phyloP scores from a whole-genome alignment of 2,888 invertebrate genomes.

The Synergus laeviventris region DNA sequence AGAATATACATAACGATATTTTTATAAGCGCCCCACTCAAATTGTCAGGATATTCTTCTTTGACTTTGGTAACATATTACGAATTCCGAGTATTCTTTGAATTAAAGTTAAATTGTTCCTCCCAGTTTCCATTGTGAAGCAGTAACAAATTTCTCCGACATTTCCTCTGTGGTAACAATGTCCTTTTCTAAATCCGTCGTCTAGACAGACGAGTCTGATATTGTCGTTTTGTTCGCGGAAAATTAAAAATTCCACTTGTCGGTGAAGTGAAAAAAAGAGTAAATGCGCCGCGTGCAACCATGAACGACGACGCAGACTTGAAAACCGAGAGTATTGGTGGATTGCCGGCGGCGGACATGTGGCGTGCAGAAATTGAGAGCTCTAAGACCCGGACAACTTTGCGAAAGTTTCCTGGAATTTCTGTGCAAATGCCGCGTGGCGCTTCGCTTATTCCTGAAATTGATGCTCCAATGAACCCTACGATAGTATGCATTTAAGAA shows the following conservation, averaged over 20 bases:
- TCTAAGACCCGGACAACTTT: slow-evolving; percentile 61
- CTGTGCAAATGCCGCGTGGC: slow-evolving; percentile 60
- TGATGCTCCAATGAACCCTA: slow-evolving; percentile 60
- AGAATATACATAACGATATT: too few species aligned
- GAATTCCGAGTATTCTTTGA: background rate
- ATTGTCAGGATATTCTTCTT: background rate
- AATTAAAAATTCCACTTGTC: slow-evolving; percentile 40
- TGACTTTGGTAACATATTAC: background rate
- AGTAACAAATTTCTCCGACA: background rate
- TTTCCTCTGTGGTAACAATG: background rate
- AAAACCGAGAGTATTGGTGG: slow-evolving; percentile 48
- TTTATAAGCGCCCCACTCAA: too few species aligned
- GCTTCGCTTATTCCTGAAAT: slow-evolving; percentile 65
- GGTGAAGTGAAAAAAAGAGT: background rate
- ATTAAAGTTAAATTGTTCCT: background rate
- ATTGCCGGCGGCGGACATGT: slow-evolving; percentile 64
- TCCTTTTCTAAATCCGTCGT: background rate
- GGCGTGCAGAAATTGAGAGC: slow-evolving; percentile 63
- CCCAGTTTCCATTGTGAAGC: background rate
- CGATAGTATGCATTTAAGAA: slow-evolving; percentile 36
- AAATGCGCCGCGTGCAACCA: slow-evolving; percentile 41
- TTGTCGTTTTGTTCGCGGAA: background rate
- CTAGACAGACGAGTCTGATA: background rate
- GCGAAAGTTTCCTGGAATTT: slow-evolving; percentile 59
- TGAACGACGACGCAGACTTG: slow-evolving; percentile 44